Evolutionary conservation across 2,113 vertebrate species (phyloP), one percentile per base, ranked within the genome.

Genomic region (Pantherophis guttatus): DNA sequence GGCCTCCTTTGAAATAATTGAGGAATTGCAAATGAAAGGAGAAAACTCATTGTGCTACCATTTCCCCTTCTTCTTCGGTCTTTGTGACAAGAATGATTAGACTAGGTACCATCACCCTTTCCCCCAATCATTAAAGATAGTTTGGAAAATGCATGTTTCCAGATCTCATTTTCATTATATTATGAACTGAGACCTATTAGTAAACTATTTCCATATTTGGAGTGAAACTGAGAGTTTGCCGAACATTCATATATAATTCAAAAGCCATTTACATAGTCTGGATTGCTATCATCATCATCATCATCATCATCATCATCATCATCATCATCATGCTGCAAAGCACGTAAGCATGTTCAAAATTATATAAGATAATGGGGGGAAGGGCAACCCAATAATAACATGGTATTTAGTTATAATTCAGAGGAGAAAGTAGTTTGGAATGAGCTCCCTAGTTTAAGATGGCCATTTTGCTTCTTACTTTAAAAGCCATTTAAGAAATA

Each of bases 1-100:
- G 8, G 3, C 53, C 90, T 95, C 23, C 90, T 90, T 95, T 65
- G 55, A 59, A 93, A 95, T 50, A 95, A 54, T 24, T 94, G 94
- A 90, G 87, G 92, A 15, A 65, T 88, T 90, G 26, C 8, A 87
- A 53, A 57, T 57, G 4, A 86, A 87, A 86, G 70, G 86, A 86
- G 70, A 94, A 48, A 48, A 89, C 52, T 65, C 88, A 90, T 90
- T 92, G 75, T 57, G 75, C 58, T 92, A 29, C 53, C 48, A 75
- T 93, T 95, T 92, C 89, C 0, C 59, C 70, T 92, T 93, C 95
- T 90, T 85, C 52, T 92, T 92, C 92, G 87, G 88, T 55, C 91
- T 93, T 91, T 90, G 55, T 92, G 57, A 86, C 52, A 54, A 24
- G 26, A 26, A 92, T 92, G 87, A 91, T 86, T 91, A 53, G 33